phyloP scores from a whole-genome alignment of 30 jellyfish, hydroid and myxozoan genomes.

The Hydractinia echinata region DNA sequence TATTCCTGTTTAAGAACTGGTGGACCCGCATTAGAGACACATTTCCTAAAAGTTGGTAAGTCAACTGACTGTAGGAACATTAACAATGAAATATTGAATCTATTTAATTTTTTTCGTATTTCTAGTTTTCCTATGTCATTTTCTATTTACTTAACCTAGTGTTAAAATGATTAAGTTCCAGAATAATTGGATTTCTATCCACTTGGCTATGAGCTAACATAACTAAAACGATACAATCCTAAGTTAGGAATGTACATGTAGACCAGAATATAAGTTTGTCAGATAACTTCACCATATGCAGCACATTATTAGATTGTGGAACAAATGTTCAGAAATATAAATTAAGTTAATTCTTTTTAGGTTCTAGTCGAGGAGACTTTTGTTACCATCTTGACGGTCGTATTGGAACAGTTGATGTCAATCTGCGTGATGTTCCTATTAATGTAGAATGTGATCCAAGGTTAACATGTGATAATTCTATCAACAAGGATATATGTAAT shows the following conservation, averaged over 20 bases:
- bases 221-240: no score
- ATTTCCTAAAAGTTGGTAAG: background rate
- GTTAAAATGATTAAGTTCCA: no score
- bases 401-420: constrained; percentile 23
- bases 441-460: constrained; percentile 46
- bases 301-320: no score
- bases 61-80: background rate
- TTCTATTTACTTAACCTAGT: no score
- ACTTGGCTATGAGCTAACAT: no score
- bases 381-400: constrained; percentile 31
- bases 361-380: constrained; percentile 23
- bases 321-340: background rate
- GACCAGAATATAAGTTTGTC: no score
- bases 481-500: background rate
- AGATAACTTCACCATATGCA: no score
- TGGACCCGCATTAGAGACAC: constrained; percentile 23
- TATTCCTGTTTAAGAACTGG: constrained; percentile 24
- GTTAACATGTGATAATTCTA: constrained; percentile 14
- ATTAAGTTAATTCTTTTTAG: background rate
- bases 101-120: no score
- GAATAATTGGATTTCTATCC: no score
- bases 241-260: no score
- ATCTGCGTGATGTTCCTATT: constrained; percentile 30
- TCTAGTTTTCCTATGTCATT: no score
- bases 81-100: no score